Evolutionary conservation across 2,113 vertebrate genomes (phyloP).

Genomic region (Corydoras sp.): DNA sequence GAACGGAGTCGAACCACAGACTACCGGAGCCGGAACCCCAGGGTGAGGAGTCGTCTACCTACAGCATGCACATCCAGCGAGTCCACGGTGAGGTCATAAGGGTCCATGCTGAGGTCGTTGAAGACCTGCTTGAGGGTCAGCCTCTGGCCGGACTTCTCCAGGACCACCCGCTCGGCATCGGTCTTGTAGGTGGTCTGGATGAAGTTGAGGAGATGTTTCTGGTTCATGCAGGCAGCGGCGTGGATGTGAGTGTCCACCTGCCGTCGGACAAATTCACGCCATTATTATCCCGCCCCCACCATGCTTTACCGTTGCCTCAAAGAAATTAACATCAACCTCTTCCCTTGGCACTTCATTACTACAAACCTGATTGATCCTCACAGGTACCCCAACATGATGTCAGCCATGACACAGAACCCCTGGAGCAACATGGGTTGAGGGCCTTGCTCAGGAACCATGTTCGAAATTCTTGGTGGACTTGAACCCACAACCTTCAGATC

Average conservation of each 20-base stretch:
- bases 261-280: constrained; percentile 21
- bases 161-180: constrained; percentile 75
- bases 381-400: too few relatives aligned
- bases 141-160: constrained; percentile 75
- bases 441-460: too few relatives aligned
- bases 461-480: too few relatives aligned
- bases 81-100: constrained; percentile 95
- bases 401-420: too few relatives aligned
- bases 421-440: too few relatives aligned
- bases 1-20: not conserved
- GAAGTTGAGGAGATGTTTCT: constrained; percentile 90
- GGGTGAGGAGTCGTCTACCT: constrained; percentile 30
- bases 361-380: too few relatives aligned
- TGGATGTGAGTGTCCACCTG: constrained; percentile 98
- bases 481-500: too few relatives aligned
- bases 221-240: constrained; percentile 95
- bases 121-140: constrained; percentile 87
- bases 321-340: too few relatives aligned
- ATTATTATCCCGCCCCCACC: too few relatives aligned
- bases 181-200: constrained; percentile 87
- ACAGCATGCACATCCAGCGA: constrained; percentile 96
- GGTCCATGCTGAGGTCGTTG: constrained; percentile 84
- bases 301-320: too few relatives aligned
- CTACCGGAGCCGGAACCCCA: not conserved
- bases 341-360: too few relatives aligned